phyloP scores from a whole-genome alignment of 2,888 invertebrate species.

The Dryobotodes eremita region DNA sequence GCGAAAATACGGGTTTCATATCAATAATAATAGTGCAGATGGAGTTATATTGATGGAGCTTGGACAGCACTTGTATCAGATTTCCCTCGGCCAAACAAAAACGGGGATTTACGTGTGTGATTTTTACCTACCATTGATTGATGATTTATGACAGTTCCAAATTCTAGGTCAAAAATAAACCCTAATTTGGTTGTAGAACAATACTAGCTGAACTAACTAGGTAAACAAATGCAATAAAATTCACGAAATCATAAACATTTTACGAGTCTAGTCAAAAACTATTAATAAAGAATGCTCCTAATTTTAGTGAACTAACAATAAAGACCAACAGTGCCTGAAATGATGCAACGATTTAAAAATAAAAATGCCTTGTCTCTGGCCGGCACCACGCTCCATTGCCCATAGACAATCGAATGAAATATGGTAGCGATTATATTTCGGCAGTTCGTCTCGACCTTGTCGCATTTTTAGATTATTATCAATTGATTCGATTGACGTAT shows the following conservation, averaged over 20 bases:
- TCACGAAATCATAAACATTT: conserved; percentile 45
- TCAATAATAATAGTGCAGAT: background rate
- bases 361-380: conserved; percentile 76
- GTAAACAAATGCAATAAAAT: conserved; percentile 31
- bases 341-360: conserved; percentile 77
- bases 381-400: conserved; percentile 81
- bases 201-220: conserved; percentile 28
- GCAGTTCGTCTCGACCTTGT: conserved; percentile 65
- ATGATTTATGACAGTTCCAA: background rate
- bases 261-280: conserved; percentile 47
- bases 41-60: background rate
- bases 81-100: background rate
- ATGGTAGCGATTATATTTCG: conserved; percentile 67
- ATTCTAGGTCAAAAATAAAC: conserved; percentile 2
- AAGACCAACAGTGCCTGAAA: conserved; percentile 52
- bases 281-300: conserved; percentile 27
- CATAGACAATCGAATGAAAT: conserved; percentile 82
- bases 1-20: too few species aligned
- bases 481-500: conserved; percentile 24
- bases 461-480: conserved; percentile 52
- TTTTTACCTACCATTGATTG: background rate
- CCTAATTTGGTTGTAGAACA: conserved; percentile 35
- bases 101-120: background rate
- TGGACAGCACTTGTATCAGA: background rate
- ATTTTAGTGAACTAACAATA: conserved; percentile 44